Base-by-base conservation (phyloP, 2,113 vertebrate genomes). In the Microtus ochrogaster region DNA sequence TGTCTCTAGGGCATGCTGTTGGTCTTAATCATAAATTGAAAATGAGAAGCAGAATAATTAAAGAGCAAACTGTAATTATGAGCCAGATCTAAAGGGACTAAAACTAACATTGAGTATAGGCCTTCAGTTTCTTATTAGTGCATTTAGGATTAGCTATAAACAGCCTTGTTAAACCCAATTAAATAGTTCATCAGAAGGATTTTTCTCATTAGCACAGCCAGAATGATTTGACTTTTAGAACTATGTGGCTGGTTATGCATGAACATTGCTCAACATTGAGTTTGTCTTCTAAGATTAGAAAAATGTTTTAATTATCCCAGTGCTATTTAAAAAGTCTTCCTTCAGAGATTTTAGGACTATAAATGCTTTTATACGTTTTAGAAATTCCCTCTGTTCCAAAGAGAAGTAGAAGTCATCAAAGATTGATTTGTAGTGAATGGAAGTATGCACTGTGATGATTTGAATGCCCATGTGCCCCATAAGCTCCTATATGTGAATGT, bases 21-120 rank as follows among this genome's bases (percentile, higher is more conserved):
- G 92, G 91, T 98, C 97, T 98, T 98, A 98, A 97, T 98, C 97
- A 97, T 98, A 98, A 98, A 98, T 97, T 98, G 97, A 98, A 97
- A 98, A 98, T 95, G 98, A 95, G 89, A 98, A 86, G 95, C 98
- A 98, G 95, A 98, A 98, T 98, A 98, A 98, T 99, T 98, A 98
- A 98, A 98, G 76, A 98, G 72, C 92, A 98, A 98, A 98, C 89
- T 98, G 92, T 98, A 98, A 98, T 98, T 98, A 98, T 97, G 94
- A 98, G 79, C 89, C 97, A 97, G 90, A 98, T 98, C 98, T 97
- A 97, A 98, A 98, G 98, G 98, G 98, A 98, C 36, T 30, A 98
- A 98, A 98, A 93, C 84, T 96, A 97, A 65, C 91, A 95, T 16
- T 97, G 97, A 97, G 87, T 95, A 30, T 82, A 96, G 90, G 77